Base-by-base conservation (phyloP, 2,888 invertebrate species). In the Lagria hirta region DNA sequence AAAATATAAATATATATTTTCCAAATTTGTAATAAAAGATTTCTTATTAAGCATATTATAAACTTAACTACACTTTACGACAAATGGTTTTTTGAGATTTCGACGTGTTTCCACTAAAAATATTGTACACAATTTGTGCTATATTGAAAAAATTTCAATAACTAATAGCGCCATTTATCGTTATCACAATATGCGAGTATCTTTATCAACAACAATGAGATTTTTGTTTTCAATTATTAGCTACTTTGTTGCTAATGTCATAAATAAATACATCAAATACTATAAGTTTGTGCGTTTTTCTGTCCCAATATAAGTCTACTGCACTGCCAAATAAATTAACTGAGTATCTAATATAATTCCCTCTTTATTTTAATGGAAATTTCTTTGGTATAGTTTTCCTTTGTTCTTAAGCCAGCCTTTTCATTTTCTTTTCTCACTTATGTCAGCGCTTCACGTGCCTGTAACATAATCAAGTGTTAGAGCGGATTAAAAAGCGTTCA, bases 141-240 rank as follows among this genome's bases (percentile, higher is more conserved):
- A 33, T 27, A 16, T 12, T 38, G 15, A 17, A 36, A 37, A 41
- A 52, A 48, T 41, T 21, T 37, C 16, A 38, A 15, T 26, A 24
- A 43, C 34, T 38, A 29, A 27, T 42, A 41, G 49, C 44, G 55
- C 59, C 57, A 60, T 64, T 61, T 60, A 61, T 57, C 60, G 59
- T 56, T 69, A 69, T 69, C 69, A 69, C 69, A 69, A 60, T 58
- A 67, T 61, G 65, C 65, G 67, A 69, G 69, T 68, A 68, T 69
- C 55, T 54, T 58, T 54, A 58, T n/a, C n/a, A n/a, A 54, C 55
- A 54, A 58, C 54, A 59, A 56, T 51, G 59, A 60, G 55, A 58
- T 54, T 58, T 54, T 37, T 15, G 35, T 29, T 13, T 22, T 4
- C 16, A 30, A 27, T 28, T 17, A 26, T n/a, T 33, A n/a, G n/a